These are phyloP conservation scores for Xyrauchen texanus DNA, from an alignment of 2,113 vertebrate genomes.

Conservation along the genomic window DNA sequence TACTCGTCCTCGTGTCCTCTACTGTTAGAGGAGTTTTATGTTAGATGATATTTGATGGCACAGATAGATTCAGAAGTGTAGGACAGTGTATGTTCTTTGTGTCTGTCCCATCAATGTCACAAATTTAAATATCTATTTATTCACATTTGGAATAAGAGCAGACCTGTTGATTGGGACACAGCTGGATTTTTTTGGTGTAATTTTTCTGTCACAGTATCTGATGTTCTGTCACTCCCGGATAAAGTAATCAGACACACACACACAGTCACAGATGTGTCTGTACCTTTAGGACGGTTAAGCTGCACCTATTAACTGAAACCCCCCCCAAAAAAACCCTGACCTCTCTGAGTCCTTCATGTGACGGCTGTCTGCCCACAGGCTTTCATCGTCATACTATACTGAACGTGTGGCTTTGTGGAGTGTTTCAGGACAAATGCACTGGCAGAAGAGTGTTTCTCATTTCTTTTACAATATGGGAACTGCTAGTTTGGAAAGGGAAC, in stretches of 20 bases:
- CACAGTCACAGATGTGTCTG: neutral
- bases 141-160: conserved; percentile 16
- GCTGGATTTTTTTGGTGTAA: neutral
- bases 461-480: neutral
- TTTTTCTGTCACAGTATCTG: conserved; percentile 25
- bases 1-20: too few relatives aligned
- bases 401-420: neutral
- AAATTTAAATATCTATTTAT: conserved; percentile 18
- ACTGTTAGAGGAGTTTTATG: neutral
- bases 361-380: conserved; percentile 20
- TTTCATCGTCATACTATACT: neutral
- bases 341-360: conserved; percentile 33
- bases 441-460: neutral
- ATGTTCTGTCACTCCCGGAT: conserved; percentile 19
- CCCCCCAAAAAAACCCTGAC: conserved; percentile 31
- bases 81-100: neutral
- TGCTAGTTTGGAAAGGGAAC: too few relatives aligned
- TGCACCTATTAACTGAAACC: conserved; percentile 1
- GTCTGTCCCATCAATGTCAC: neutral
- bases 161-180: conserved; percentile 3
- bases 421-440: neutral
- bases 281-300: too few relatives aligned
- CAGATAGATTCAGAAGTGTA: neutral
- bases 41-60: neutral
- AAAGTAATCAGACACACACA: conserved; percentile 36